Base-by-base conservation (phyloP, 2,888 invertebrate genomes). In the Melanostoma scalare region DNA sequence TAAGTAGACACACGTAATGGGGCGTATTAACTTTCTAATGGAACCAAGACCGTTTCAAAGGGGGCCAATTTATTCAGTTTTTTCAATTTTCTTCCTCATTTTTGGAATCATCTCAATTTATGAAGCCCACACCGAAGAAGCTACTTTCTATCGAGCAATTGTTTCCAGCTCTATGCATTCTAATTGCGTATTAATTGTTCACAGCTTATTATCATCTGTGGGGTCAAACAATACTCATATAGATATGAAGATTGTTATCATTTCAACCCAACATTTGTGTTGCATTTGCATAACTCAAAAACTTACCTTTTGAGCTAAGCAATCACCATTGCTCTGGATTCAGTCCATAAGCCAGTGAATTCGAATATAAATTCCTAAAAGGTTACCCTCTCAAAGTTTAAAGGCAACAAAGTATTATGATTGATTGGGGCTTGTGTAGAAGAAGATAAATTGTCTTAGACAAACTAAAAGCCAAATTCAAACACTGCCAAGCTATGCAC, bases 161-260 rank as follows among this genome's bases (percentile, higher is more conserved):
- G 6, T 61, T 61, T 61, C 61, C 46, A 35, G 46, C 9, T 61
- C 61, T 61, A 10, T 42, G 36, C 46, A 36, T 61, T 61, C 9
- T 35, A 48, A 20, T 36, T 60, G 44, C 6, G 3, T 46, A 46
- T 61, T 6, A 35, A 78, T 65, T 65, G 53, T 74, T 78, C 65
- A 67, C 73, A 46, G 73, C 56, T 69, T 78, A 77, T 77, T n/a
- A 33, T 44, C 10, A 4, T 9, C 74, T 65, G 73, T 74, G 74
- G 31, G 58, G 58, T 65, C 10, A 46, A 48, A 68, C 50, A 82
- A 82, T 56, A 78, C 58, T 73, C 65, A 48, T 35, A 44, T 77
- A 30, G 8, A 42, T 46, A 63, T 60, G n/a, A 60, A 65, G 69
- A 77, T 77, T 56, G 20, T 55, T 42, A 78, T 71, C 74, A 52